These are phyloP conservation scores for Pleuronectes platessa DNA, from an alignment of 2,113 vertebrate species.

Conservation along the genomic window DNA sequence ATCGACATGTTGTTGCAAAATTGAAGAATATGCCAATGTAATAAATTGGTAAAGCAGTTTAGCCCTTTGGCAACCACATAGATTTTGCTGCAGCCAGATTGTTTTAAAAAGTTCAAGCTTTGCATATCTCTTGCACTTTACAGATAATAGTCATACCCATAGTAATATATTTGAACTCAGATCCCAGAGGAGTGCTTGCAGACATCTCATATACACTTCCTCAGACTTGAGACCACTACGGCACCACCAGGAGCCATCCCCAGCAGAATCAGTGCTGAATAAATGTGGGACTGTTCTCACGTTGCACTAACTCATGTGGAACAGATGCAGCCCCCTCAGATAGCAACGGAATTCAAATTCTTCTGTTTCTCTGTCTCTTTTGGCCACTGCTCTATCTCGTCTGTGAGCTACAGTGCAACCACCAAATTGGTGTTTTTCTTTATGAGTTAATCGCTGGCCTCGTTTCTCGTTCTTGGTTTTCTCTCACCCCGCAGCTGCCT, in stretches of 20 bases:
- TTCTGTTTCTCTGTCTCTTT: constrained; percentile 34
- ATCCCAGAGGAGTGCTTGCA: too few species aligned
- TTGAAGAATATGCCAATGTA: neutral
- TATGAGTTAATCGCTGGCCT: constrained; percentile 36
- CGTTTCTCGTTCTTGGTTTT: constrained; percentile 29
- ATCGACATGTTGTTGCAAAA: neutral
- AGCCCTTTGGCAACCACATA: neutral
- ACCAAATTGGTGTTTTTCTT: constrained; percentile 25
- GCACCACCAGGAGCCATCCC: constrained; percentile 24
- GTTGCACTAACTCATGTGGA: constrained; percentile 57
- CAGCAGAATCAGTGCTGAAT: constrained; percentile 27
- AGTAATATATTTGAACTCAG: neutral
- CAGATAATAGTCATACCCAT: neutral
- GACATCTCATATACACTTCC: too few species aligned
- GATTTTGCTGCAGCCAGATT: neutral
- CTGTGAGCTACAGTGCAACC: neutral
- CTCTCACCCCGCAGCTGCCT: constrained; percentile 21
- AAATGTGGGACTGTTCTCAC: constrained; percentile 25
- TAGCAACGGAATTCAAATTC: constrained; percentile 3
- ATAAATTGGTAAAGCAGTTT: neutral
- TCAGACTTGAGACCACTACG: neutral
- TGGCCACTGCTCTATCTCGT: constrained; percentile 20
- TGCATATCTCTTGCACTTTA: neutral
- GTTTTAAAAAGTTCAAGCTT: neutral
- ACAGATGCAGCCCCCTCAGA: constrained; percentile 49